Evolutionary conservation across 2,113 vertebrate genomes (phyloP).

Genomic region (Plecturocebus donacophilus): DNA sequence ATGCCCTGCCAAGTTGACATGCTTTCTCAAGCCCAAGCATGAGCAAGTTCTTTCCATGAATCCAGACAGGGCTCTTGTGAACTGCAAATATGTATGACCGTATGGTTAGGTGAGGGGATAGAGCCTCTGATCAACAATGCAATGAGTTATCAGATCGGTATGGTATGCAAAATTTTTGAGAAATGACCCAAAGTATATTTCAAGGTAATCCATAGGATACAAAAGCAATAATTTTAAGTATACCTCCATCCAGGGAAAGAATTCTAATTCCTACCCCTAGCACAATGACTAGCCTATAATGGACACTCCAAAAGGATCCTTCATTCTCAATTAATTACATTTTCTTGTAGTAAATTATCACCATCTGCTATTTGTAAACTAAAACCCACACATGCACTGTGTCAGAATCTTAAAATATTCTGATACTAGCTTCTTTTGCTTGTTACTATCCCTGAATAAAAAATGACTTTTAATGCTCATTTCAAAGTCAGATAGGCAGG

Average conservation of each 20-base stretch:
- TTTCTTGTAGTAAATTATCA: neutral
- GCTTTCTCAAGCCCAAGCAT: neutral
- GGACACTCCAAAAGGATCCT: neutral
- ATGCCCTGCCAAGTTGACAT: neutral
- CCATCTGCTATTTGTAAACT: neutral
- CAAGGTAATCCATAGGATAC: neutral
- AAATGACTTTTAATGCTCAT: neutral
- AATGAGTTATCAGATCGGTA: neutral
- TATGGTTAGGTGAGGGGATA: neutral
- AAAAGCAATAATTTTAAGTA: neutral
- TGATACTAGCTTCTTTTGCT: neutral
- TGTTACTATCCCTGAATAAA: neutral
- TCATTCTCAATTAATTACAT: neutral
- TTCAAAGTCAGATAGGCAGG: slow-evolving; percentile 10
- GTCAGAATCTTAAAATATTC: slow-evolving; percentile 25
- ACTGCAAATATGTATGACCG: neutral
- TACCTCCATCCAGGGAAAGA: neutral
- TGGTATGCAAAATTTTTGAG: neutral
- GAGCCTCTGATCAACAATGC: neutral
- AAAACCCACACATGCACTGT: neutral
- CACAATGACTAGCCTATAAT: neutral
- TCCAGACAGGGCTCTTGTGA: neutral
- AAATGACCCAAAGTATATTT: neutral
- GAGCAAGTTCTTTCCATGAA: neutral
- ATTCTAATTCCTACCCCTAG: neutral